phyloP scores from a whole-genome alignment of 92 coral and sea anemone genomes.

The Porites evermanni region DNA sequence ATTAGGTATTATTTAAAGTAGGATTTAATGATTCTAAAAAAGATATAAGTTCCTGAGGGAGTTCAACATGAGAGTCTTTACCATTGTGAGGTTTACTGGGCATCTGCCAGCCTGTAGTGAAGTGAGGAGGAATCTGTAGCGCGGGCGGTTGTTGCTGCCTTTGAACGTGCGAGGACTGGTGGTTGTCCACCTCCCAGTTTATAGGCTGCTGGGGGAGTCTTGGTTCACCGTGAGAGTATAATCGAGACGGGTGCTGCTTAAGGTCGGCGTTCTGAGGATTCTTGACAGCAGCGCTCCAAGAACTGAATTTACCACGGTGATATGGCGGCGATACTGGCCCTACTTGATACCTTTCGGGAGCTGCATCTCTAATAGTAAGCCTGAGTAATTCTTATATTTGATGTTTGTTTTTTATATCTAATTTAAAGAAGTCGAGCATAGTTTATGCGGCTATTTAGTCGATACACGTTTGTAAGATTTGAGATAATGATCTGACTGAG shows the following conservation, averaged over 20 bases:
- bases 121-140: not conserved
- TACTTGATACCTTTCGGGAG: no score
- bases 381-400: no score
- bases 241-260: not conserved
- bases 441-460: no score
- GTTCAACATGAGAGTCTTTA: not conserved
- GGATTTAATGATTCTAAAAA: no score
- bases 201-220: not conserved
- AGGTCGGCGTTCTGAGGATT: not conserved
- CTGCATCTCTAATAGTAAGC: no score
- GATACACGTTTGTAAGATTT: no score
- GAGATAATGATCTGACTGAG: no score
- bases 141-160: not conserved
- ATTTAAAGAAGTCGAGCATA: no score
- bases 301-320: not conserved
- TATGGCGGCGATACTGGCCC: no score
- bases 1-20: not conserved
- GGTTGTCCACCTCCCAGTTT: not conserved
- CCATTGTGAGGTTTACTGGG: not conserved
- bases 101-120: not conserved
- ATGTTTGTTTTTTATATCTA: no score
- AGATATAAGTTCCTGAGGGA: not conserved
- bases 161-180: not conserved
- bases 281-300: not conserved
- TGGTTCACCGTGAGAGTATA: not conserved